Conservation (phyloP, 2,113 vertebrate genomes). For the Gulo gulo region DNA sequence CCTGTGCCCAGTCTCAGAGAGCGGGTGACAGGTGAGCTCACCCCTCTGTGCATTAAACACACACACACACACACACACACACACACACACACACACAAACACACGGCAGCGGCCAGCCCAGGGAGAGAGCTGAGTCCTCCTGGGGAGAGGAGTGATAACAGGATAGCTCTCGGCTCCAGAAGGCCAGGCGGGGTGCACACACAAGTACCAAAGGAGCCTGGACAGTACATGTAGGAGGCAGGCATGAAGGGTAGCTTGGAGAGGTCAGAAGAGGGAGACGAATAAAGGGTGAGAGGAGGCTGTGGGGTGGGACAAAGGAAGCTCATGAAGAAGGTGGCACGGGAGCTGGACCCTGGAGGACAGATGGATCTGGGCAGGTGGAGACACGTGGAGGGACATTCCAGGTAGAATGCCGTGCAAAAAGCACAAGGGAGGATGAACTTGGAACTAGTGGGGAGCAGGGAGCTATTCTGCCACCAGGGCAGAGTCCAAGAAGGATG, state of each 20-base stretch:
- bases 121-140: neutral
- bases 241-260: neutral
- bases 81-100: neutral
- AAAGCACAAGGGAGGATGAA: neutral
- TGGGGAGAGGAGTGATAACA: neutral
- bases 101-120: neutral
- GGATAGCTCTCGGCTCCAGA: neutral
- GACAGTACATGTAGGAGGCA: neutral
- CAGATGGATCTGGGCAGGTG: neutral
- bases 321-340: neutral
- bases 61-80: no score
- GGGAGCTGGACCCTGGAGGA: neutral
- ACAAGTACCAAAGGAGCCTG: neutral
- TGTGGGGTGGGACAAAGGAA: neutral
- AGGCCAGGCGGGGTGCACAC: rapidly evolving
- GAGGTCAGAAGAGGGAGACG: neutral
- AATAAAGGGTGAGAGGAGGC: neutral
- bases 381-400: neutral
- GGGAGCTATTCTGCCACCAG: neutral
- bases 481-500: neutral
- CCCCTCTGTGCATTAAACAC: neutral
- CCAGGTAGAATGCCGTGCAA: neutral
- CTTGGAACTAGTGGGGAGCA: neutral
- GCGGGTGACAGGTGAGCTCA: neutral
- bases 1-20: neutral